Base-by-base conservation (phyloP, 2,113 vertebrate species). In the Pangasianodon hypophthalmus region DNA sequence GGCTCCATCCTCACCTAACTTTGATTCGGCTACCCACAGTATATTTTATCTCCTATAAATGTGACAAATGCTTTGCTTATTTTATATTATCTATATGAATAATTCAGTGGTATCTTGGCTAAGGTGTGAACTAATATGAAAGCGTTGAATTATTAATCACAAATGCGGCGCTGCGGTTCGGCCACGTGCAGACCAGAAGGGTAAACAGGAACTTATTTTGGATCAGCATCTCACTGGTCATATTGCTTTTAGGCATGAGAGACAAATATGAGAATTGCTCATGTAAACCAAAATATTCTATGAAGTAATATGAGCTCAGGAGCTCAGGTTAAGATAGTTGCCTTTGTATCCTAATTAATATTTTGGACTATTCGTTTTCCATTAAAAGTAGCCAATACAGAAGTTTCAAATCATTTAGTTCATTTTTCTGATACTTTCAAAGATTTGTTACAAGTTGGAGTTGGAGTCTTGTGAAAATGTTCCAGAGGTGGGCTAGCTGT, bases 51-150 rank as follows among this genome's bases (percentile, higher is more conserved):
- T 92, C 94, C 93, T 95, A 96, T 95, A 95, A 96, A 97, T 94
- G 93, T 94, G 90, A 92, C 92, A 93, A 95, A 94, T 94, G 94
- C 95, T 93, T 91, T 93, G 94, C 97, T 97, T 97, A 96, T 97
- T 97, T 97, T 95, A 96, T 96, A 97, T 95, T 64, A 69, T 93
- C 94, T 95, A 93, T 94, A 97, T 98, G 96, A 98, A 98, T 98
- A 97, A 98, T 98, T 98, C 96, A 98, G 97, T 90, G 96, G 94
- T 96, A 95, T 97, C 95, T 96, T 95, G 96, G 95, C 96, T 95
- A 97, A 97, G 96, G 97, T 98, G 97, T 96, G 95, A 96, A 95
- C 95, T 97, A 97, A 98, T 98, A 97, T 97, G 97, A 97, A 96
- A 96, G 94, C 95, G 95, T 95, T 98, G 93, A 98, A 98, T 98